Evolutionary conservation across 1,140 invertebrate genomes (phyloP).

Genomic region (Aphelenchoides fujianensis): DNA sequence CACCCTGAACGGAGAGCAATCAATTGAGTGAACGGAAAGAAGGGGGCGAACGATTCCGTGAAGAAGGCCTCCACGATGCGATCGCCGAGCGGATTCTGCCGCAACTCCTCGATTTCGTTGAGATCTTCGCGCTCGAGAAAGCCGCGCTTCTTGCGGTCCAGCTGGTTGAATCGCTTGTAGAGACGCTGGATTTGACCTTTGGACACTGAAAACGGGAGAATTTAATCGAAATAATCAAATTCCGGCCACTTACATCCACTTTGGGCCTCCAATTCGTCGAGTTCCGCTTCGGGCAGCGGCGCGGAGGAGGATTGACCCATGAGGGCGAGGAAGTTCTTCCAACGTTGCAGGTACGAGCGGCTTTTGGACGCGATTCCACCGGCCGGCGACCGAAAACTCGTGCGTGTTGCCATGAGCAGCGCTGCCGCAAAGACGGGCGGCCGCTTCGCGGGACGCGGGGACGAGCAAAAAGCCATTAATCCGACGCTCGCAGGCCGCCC

Average conservation of each 20-base stretch:
- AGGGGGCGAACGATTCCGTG: conserved; percentile 69
- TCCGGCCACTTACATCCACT: conserved; percentile 20
- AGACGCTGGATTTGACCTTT: conserved; percentile 15
- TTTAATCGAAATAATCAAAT: not conserved
- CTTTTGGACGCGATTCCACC: no score
- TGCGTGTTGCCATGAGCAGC: no score
- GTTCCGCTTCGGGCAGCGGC: conserved; percentile 6
- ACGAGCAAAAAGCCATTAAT: no score
- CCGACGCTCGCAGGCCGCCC: no score
- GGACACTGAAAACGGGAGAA: not conserved
- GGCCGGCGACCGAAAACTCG: no score
- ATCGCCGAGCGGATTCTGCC: conserved; percentile 92
- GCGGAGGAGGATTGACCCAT: not conserved
- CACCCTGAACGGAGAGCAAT: conserved; percentile 37
- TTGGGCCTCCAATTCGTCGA: conserved; percentile 3
- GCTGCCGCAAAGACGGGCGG: no score
- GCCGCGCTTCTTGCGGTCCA: conserved; percentile 15
- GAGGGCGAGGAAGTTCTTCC: not conserved
- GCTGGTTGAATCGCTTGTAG: not conserved
- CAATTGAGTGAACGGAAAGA: conserved; percentile 23
- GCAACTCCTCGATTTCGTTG: conserved; percentile 82
- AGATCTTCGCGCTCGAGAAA: conserved; percentile 71
- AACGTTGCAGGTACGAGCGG: no score
- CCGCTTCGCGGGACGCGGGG: no score
- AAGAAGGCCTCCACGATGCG: conserved; percentile 98